Percentiles rank a stretch among this genome's conserved stretches.
Conservation (phyloP, 2,888 invertebrate species). For the Dolichopus griseipennis region DNA sequence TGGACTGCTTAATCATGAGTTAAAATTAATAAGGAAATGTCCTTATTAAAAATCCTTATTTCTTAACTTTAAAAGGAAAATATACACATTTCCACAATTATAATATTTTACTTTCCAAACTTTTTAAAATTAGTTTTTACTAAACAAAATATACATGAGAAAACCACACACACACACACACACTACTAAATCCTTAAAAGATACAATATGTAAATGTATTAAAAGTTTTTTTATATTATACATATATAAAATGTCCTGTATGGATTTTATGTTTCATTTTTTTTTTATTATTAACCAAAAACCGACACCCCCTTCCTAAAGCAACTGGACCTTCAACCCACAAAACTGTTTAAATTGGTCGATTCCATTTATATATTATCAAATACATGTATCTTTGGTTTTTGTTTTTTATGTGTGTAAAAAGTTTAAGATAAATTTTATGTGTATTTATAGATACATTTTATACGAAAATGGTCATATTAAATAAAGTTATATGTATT, state of each 20-base stretch:
- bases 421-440: background rate
- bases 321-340: slow-evolving; percentile 8
- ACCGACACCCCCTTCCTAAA: slow-evolving; percentile 12
- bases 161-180: no score
- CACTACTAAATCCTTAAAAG: no score
- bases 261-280: no score
- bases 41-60: no score
- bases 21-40: no score
- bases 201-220: no score
- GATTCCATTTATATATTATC: slow-evolving; percentile 10
- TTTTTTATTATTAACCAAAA: slow-evolving; percentile 8
- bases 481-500: background rate
- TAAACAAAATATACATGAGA: no score
- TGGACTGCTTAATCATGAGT: no score
- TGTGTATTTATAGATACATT: background rate
- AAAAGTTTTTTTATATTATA: slow-evolving; percentile 15
- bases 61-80: slow-evolving; percentile 15
- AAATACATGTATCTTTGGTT: background rate
- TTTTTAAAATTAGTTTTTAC: no score
- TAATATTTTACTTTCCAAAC: background rate
- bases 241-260: slow-evolving; percentile 11
- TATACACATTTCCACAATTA: slow-evolving; percentile 20
- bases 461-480: no score
- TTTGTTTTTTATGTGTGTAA: background rate
- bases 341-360: slow-evolving; percentile 16